These are phyloP conservation scores for Chamaea fasciata DNA, from an alignment of 2,113 vertebrate species.

Conservation along the genomic window DNA sequence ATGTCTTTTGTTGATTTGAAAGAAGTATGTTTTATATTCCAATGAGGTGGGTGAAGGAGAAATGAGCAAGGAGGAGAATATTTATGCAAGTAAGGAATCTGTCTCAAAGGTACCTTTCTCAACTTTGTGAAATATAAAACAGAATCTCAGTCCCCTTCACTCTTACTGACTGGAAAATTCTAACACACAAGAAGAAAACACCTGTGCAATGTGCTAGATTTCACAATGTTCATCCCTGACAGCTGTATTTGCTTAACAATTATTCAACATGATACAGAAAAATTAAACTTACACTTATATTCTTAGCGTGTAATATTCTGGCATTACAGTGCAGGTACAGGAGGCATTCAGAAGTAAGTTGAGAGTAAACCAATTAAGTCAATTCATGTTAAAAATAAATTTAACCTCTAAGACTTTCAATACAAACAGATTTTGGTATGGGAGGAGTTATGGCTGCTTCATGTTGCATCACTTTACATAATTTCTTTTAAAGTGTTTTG, in stretches of 20 bases:
- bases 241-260: conserved; percentile 4
- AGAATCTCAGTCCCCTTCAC: background rate
- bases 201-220: background rate
- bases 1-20: conserved; percentile 39
- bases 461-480: background rate
- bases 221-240: background rate
- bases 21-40: conserved; percentile 45
- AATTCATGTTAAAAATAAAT: background rate
- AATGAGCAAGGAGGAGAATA: conserved; percentile 21
- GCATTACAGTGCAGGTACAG: background rate
- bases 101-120: background rate
- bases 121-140: conserved; percentile 5
- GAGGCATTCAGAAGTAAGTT: background rate
- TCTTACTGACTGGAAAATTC: background rate
- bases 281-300: background rate
- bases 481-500: conserved; percentile 4
- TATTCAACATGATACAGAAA: background rate
- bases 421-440: background rate
- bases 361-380: background rate
- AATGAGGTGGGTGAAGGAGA: background rate
- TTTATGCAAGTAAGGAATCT: conserved; percentile 25
- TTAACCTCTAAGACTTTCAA: background rate
- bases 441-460: background rate
- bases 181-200: background rate
- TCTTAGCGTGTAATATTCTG: background rate